Evolutionary conservation across 2,888 invertebrate genomes (phyloP), one percentile per base, ranked within the genome.

Genomic region (Ptychoptera albimana): DNA sequence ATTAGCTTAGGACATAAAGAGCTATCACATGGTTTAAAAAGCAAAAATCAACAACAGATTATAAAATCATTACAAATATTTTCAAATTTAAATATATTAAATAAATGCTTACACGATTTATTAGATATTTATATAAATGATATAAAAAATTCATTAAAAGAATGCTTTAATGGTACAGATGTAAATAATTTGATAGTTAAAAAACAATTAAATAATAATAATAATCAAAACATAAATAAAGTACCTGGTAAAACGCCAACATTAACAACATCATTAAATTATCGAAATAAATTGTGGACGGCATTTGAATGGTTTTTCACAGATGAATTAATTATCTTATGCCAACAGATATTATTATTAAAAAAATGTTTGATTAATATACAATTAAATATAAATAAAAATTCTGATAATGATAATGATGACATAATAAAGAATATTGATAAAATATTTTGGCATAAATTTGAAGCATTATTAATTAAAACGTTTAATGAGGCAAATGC

Each of bases 221-320:
- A 73, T 60, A 61, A 71, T 1, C 67, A 69, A 53, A 39, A 41
- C 37, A 64, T 70, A 43, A 60, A 62, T 38, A 67, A 45, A 64
- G 66, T 0, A 63, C 75, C 46, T 56, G 75, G 46, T 58, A 74
- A 67, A 68, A 69, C 48, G 59, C 74, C 57, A 54, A 73, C 46
- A 60, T 67, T 73, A 60, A 72, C 61, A 1, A 64, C 63, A 53
- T 73, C 51, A 57, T 64, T 64, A 66, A 60, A 74, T 64, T 57
- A 75, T 65, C 53, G 75, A 59, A 63, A 66, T 57, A 52, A 82
- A 56, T 72, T 94, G 6, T 94, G 93, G 92, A 79, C 81, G 48
- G 88, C 87, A 53, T 73, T 94, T 55, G 91, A 93, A 57, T 83
- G 82, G 63, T 66, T 88, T 8, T 83, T 91, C 58, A 82, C 84